phyloP scores from a whole-genome alignment of 2,113 vertebrate genomes.

The Formicarius rufipectus region DNA sequence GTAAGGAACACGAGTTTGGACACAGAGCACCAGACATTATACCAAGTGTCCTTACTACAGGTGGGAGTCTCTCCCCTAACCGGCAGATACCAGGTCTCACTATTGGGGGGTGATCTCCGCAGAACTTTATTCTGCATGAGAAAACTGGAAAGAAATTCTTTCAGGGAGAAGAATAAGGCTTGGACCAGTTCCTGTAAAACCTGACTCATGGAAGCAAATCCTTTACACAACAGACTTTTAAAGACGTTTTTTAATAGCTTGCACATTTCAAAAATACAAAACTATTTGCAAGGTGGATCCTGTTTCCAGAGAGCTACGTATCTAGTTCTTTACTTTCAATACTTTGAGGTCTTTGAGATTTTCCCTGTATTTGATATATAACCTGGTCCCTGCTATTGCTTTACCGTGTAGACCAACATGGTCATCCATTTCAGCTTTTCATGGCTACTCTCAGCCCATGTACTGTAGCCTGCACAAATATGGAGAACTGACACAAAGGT shows the following conservation, averaged over 20 bases:
- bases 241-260: conserved; percentile 61
- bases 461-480: not conserved
- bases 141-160: conserved; percentile 43
- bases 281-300: conserved; percentile 43
- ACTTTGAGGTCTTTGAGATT: not conserved
- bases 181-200: conserved; percentile 57
- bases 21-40: not conserved
- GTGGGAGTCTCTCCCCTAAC: not conserved
- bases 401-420: not conserved
- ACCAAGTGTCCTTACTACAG: not conserved
- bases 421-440: not conserved
- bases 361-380: not conserved
- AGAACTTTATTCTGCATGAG: not conserved
- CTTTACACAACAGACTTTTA: conserved; percentile 51
- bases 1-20: not conserved
- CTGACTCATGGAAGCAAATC: conserved; percentile 58
- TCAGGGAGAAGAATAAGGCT: conserved; percentile 20
- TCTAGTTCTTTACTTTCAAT: conserved; percentile 29
- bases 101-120: not conserved
- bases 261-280: conserved; percentile 58
- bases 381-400: not conserved
- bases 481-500: not conserved
- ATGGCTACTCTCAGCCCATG: not conserved
- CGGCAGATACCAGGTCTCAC: not conserved
- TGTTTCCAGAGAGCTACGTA: conserved; percentile 25